Evolutionary conservation across 1,140 invertebrate species (phyloP).

Genomic region (Thaumatotibia leucotreta): DNA sequence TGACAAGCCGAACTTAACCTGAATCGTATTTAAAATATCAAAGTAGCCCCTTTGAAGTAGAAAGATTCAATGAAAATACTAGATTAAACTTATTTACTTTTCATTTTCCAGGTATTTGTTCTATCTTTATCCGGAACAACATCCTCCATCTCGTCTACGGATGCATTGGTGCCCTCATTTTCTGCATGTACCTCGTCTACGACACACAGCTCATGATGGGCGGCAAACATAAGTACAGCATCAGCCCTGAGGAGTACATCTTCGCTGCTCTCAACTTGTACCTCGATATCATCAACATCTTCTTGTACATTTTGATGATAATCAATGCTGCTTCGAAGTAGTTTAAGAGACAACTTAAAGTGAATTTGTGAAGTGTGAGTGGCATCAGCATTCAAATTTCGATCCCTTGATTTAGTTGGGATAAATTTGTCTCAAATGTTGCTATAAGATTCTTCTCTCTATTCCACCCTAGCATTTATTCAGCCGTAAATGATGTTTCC

Average conservation of each 20-base stretch:
- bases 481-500: no score
- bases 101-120: slow-evolving; percentile 76
- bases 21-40: no score
- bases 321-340: slow-evolving; percentile 53
- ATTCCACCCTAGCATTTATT: no score
- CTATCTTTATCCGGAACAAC: slow-evolving; percentile 81
- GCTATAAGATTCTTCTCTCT: no score
- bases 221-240: slow-evolving; percentile 91
- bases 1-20: no score
- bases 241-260: slow-evolving; percentile 97
- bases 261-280: slow-evolving; percentile 95
- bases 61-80: no score
- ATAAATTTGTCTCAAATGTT: no score
- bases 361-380: no score
- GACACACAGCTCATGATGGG: slow-evolving; percentile 97
- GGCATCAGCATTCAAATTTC: no score
- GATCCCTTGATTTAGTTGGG: no score
- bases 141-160: slow-evolving; percentile 86
- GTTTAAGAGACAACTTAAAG: no score
- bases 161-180: slow-evolving; percentile 86
- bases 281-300: slow-evolving; percentile 93
- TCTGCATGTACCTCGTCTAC: slow-evolving; percentile 84
- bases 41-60: no score
- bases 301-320: slow-evolving; percentile 90
- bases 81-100: background rate